A percentile compares a stretch with the other conserved stretches of the same genome.
phyloP scores from a whole-genome alignment of 2,113 vertebrate genomes.

The Kryptolebias marmoratus region DNA sequence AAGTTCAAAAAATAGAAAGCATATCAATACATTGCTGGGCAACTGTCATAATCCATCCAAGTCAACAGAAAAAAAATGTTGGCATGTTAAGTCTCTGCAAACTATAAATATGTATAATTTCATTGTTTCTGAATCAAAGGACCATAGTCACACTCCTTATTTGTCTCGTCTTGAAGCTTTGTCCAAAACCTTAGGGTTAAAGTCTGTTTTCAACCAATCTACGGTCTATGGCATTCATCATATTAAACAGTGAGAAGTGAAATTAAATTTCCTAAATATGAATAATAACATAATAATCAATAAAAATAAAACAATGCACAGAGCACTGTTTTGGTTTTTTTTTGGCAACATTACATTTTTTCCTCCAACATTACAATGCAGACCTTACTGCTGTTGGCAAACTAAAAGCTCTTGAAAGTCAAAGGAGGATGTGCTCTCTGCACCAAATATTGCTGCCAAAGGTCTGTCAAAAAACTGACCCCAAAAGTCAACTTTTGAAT shows the following conservation, averaged over 20 bases:
- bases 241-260: background rate
- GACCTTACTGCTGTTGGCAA: background rate
- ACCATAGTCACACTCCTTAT: background rate
- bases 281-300: too few relatives aligned
- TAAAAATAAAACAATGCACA: too few relatives aligned
- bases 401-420: background rate
- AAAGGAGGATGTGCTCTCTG: too few relatives aligned
- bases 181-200: background rate
- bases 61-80: background rate
- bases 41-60: background rate
- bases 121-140: background rate
- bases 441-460: background rate
- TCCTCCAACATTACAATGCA: background rate
- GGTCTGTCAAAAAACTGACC: background rate
- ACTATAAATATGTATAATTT: background rate
- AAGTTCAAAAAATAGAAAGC: too few relatives aligned
- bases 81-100: background rate
- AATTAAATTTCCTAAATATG: too few relatives aligned
- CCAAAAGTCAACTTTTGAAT: background rate
- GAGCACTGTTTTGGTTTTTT: too few relatives aligned
- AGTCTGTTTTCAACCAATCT: too few relatives aligned
- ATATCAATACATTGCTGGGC: too few relatives aligned
- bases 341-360: background rate
- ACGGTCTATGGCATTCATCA: background rate
- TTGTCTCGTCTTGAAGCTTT: background rate